These are phyloP conservation scores for Anoplius nigerrimus DNA, from an alignment of 2,888 invertebrate species.

Conservation along the genomic window DNA sequence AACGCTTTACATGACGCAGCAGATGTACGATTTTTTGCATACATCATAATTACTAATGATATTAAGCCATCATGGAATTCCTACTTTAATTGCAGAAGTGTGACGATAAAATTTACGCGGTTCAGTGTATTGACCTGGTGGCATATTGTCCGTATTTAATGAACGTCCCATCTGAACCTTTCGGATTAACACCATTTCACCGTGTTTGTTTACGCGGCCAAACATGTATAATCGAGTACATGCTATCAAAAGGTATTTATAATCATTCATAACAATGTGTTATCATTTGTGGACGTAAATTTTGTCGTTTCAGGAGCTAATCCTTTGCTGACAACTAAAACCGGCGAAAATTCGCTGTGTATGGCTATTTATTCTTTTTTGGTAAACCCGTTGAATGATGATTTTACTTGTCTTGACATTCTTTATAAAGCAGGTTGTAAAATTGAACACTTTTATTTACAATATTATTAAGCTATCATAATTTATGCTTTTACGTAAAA, in stretches of 20 bases:
- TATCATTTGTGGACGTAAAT: no score
- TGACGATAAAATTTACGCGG: constrained; percentile 26
- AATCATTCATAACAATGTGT: no score
- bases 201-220: constrained; percentile 37
- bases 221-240: constrained; percentile 38
- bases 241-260: constrained; percentile 41
- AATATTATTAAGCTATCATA: neutral
- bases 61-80: no score
- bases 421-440: constrained; percentile 34
- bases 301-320: constrained; percentile 32
- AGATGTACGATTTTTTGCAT: neutral
- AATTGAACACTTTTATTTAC: constrained; percentile 5
- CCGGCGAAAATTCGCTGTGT: constrained; percentile 45
- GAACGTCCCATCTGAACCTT: constrained; percentile 24
- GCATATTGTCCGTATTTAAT: constrained; percentile 39
- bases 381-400: constrained; percentile 26
- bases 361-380: constrained; percentile 35
- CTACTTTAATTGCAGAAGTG: constrained; percentile 33
- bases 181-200: constrained; percentile 42
- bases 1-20: neutral
- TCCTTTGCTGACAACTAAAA: constrained; percentile 22
- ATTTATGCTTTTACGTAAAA: neutral
- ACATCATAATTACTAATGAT: no score
- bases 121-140: constrained; percentile 40
- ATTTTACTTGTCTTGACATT: constrained; percentile 35